phyloP scores from a whole-genome alignment of 2,113 vertebrate species.

The Speoplatyrhinus poulsoni region DNA sequence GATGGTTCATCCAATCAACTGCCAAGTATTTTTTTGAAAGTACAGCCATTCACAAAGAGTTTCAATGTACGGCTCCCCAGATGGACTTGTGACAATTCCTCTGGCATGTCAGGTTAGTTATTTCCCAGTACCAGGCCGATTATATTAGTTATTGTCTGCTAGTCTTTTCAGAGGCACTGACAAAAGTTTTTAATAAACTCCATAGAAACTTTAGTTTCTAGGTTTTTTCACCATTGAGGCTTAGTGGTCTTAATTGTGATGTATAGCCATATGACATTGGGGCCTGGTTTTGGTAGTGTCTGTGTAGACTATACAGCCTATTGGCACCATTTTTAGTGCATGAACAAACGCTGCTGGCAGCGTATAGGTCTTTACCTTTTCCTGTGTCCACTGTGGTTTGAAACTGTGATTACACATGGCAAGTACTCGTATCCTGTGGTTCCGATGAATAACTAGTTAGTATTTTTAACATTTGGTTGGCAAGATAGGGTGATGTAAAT shows the following conservation, averaged over 20 bases:
- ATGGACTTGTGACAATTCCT: too few relatives aligned
- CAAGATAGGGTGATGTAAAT: constrained; percentile 6
- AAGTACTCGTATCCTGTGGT: constrained; percentile 12
- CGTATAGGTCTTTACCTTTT: constrained; percentile 28
- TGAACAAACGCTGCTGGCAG: constrained; percentile 66
- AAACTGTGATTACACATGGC: constrained; percentile 25
- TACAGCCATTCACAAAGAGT: too few relatives aligned
- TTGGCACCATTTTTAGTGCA: constrained; percentile 30
- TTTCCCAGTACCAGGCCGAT: not conserved
- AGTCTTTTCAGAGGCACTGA: constrained; percentile 53
- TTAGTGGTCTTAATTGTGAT: not conserved
- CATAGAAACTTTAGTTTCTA: constrained; percentile 32
- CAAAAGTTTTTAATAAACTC: constrained; percentile 47
- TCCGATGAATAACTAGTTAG: constrained; percentile 4
- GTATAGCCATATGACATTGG: constrained; percentile 49
- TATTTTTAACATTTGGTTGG: not conserved
- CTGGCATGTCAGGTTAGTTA: too few relatives aligned
- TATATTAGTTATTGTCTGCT: constrained; percentile 3
- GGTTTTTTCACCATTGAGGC: not conserved
- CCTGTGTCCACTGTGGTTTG: constrained; percentile 46
- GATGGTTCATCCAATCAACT: too few relatives aligned
- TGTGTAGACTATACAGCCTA: not conserved
- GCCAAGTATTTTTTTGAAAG: too few relatives aligned
- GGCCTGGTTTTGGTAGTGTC: constrained; percentile 14
- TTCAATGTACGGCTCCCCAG: too few relatives aligned